Evolutionary conservation across 2,797 vertebrate species (phyloP), one percentile per base, ranked within the genome.

Genomic region (Discoglossus pictus): DNA sequence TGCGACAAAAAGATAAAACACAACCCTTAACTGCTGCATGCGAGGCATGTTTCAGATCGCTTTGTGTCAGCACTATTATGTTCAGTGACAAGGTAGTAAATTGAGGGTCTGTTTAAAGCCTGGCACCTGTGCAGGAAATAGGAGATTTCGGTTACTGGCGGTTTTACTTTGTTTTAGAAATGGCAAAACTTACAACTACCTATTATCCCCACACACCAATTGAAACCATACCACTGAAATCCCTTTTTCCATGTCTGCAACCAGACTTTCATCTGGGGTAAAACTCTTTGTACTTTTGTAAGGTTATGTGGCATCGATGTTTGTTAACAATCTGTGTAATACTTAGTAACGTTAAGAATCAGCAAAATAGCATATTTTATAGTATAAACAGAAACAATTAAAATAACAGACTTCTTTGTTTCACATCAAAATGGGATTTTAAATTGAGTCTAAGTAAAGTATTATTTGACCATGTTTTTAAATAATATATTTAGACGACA

Each of bases 31-130:
- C 76, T 81, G 68, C 65, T 79, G 62, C 74, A 70, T 75, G 78
- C 81, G 70, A 82, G 74, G 73, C 70, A 61, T 84, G 87, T 85
- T 86, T 89, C 78, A 84, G 68, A 75, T 88, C 48, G 42, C 84
- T 85, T 84, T 83, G 80, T 88, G 84, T 90, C 86, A 87, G 79
- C 79, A 69, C 72, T 85, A 86, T 82, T 86, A 86, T 85, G 79
- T 83, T 39, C 74, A 74, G 76, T 79, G 84, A 87, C 84, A 83
- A 77, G 68, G 75, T 83, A 84, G 85, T 88, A 88, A 87, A 89
- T 78, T 84, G 77, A 36, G 55, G 73, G 76, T 83, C 83, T 84
- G 77, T 74, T 86, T 77, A 79, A 73, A 78, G 68, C 73, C 79
- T 84, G 85, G 81, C 82, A 88, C 80, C 83, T 86, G 77, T 80